Percentiles rank a stretch among this genome's conserved stretches.
phyloP scores from a whole-genome alignment of 2,113 vertebrate genomes.

The Salminus brasiliensis region DNA sequence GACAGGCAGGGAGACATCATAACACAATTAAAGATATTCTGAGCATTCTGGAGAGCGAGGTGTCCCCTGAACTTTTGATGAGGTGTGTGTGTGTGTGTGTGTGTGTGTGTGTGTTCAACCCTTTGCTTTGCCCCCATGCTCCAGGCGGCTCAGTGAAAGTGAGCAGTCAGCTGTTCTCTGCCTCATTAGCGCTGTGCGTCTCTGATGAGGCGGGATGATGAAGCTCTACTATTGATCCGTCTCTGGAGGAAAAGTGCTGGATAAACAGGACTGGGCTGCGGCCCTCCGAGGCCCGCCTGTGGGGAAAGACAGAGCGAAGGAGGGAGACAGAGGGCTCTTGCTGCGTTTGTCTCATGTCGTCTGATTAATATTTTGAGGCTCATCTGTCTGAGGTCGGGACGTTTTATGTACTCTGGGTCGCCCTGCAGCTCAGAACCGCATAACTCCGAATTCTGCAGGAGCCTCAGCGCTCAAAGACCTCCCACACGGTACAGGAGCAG shows the following conservation, averaged over 20 bases:
- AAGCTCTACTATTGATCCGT: slow-evolving; percentile 55
- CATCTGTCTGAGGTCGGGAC: not conserved
- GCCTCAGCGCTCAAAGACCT: not conserved
- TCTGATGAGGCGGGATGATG: slow-evolving; percentile 57
- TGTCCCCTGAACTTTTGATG: too few relatives aligned
- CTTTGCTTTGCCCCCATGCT: not conserved
- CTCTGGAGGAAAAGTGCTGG: slow-evolving; percentile 51
- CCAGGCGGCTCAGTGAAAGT: slow-evolving; percentile 36
- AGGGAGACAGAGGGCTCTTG: not conserved
- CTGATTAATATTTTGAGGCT: not conserved
- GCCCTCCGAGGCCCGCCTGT: slow-evolving; percentile 2
- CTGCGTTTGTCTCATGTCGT: not conserved
- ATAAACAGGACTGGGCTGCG: slow-evolving; percentile 50
- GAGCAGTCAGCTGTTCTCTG: slow-evolving; percentile 55
- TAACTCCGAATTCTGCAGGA: not conserved
- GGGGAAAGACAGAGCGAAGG: not conserved
- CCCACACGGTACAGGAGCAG: not conserved
- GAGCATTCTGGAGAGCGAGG: too few relatives aligned
- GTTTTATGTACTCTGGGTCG: not conserved
- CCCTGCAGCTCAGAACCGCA: not conserved
- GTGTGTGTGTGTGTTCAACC: not conserved
- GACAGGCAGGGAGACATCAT: too few relatives aligned
- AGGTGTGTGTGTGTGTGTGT: too few relatives aligned
- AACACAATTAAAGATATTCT: too few relatives aligned
- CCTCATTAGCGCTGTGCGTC: slow-evolving; percentile 54